phyloP scores from a whole-genome alignment of 2,888 invertebrate species.

The Coleophora flavipennella region DNA sequence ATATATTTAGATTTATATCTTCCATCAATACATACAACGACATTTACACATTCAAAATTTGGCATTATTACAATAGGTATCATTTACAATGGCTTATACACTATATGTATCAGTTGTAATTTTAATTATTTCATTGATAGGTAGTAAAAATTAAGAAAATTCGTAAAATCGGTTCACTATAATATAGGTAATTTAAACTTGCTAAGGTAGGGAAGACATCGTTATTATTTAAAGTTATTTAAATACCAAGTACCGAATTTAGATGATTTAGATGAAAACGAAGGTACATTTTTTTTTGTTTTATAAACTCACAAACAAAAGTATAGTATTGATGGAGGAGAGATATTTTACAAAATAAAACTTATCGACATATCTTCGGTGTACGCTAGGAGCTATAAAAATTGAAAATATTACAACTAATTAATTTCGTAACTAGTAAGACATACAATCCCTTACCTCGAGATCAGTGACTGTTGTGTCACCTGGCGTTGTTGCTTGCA shows the following conservation, averaged over 20 bases:
- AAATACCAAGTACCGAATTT: conserved; percentile 31
- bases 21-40: conserved; percentile 74
- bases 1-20: conserved; percentile 73
- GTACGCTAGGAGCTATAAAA: conserved; percentile 73
- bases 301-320: conserved; percentile 19
- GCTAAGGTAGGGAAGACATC: conserved; percentile 58
- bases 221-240: conserved; percentile 31
- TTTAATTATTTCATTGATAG: no score
- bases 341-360: conserved; percentile 70
- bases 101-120: conserved; percentile 16
- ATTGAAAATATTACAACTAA: conserved; percentile 73
- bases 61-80: conserved; percentile 53
- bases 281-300: no score
- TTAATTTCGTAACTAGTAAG: conserved; percentile 72
- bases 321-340: conserved; percentile 72
- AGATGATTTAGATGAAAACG: no score
- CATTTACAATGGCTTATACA: conserved; percentile 47
- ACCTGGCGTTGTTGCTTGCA: conserved; percentile 43
- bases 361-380: conserved; percentile 74
- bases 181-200: conserved; percentile 14
- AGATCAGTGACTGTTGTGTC: conserved; percentile 68
- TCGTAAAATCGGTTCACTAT: no score
- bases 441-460: conserved; percentile 72
- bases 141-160: no score
- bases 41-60: conserved; percentile 61